Base-by-base conservation (phyloP, 2,797 vertebrate species). In the Gobionotothen gibberifrons region DNA sequence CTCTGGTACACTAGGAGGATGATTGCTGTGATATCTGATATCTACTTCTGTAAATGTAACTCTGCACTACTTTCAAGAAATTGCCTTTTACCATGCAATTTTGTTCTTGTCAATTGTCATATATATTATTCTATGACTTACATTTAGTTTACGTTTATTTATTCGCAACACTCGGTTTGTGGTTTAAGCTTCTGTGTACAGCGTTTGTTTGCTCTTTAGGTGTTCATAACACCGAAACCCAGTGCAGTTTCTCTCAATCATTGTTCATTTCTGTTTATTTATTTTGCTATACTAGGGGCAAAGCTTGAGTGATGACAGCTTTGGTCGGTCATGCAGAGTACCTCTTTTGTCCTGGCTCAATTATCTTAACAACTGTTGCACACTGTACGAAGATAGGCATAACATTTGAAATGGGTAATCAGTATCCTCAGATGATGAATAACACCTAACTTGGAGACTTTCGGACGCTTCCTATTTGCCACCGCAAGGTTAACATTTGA, bases 21-120 rank as follows among this genome's bases (percentile, higher is more conserved):
- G 32, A 73, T 53, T 7, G 0, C 21, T 6, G 47, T 42, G 43
- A 72, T 59, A 53, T 55, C 14, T 22, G 58, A 74, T 65, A 40
- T 44, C 26, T 15, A 12, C 14, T 13, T 58, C 22, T 62, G 17
- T 47, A 44, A 61, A 44, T 60, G 9, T 15, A 11, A 26, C 9
- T 52, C 51, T 58, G 19, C 10, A 10, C 26, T 13, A 26, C 55
- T 42, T 4, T 19, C 11, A 8, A 22, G 5, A 49, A 43, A 40
- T 15, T 15, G 6, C 2, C 10, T 17, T 55, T 62, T 6, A 7
- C 46, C 6, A 17, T 17, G 1, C 3, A 22, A 55, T 21, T 56
- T 39, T 49, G 52, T 43, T 62, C 11, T n/a, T 52, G 12, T 44
- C 36, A 36, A 36, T 36, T 36, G 32, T 36, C 32, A 51, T 17